phyloP scores from a whole-genome alignment of 2,797 vertebrate species.

The Halcyon chelicuti region DNA sequence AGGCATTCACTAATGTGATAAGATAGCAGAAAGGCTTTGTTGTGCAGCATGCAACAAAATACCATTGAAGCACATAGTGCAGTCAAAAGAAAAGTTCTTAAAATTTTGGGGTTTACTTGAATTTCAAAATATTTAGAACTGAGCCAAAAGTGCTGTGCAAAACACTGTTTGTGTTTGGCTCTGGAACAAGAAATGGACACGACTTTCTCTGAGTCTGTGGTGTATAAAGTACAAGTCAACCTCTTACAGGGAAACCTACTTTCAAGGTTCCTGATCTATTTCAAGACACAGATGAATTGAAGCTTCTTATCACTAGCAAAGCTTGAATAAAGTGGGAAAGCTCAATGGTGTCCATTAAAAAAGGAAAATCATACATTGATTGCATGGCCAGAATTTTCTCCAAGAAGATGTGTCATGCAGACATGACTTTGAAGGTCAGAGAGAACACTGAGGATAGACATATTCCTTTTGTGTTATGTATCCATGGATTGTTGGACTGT shows the following conservation, averaged over 20 bases:
- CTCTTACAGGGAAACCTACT: not conserved
- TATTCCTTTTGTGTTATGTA: no score
- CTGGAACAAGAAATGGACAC: not conserved
- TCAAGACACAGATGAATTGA: not conserved
- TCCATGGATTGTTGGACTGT: no score
- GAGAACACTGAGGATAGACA: no score
- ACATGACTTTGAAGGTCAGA: no score
- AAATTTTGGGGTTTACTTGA: not conserved
- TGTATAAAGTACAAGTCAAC: not conserved
- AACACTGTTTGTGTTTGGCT: not conserved
- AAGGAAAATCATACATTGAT: not conserved
- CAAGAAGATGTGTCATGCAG: no score
- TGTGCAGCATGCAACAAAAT: not conserved
- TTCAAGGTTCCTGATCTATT: not conserved
- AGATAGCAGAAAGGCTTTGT: not conserved
- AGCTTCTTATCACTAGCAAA: not conserved
- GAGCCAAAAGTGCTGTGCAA: not conserved
- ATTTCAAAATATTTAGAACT: constrained; percentile 2
- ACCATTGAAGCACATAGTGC: not conserved
- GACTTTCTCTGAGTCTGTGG: not conserved
- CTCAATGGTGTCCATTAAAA: not conserved
- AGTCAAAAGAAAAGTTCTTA: not conserved
- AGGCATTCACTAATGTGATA: not conserved
- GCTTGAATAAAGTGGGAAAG: not conserved
- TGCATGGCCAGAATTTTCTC: no score